Evolutionary conservation across 2,888 invertebrate species (phyloP).

Genomic region (Oeneis ivallda): DNA sequence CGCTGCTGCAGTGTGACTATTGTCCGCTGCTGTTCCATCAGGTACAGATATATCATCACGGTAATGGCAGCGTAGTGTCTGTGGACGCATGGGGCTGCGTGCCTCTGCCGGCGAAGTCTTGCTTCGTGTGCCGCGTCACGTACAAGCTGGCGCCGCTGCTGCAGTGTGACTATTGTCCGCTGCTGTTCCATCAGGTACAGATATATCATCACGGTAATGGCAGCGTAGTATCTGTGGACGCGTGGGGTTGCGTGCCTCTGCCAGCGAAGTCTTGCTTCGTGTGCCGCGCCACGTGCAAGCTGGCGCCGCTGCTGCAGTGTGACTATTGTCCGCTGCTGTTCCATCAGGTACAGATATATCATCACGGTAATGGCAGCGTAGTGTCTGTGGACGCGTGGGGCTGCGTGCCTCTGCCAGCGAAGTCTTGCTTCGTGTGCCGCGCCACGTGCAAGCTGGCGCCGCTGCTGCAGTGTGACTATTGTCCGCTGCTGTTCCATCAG

Average conservation of each 20-base stretch:
- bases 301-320: constrained; percentile 93
- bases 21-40: constrained; percentile 94
- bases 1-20: constrained; percentile 95
- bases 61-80: constrained; percentile 55
- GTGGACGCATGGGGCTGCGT: constrained; percentile 83
- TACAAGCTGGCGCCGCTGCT: constrained; percentile 92
- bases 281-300: constrained; percentile 91
- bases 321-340: constrained; percentile 95
- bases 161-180: constrained; percentile 96
- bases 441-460: constrained; percentile 92
- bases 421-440: constrained; percentile 91
- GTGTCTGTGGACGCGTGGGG: constrained; percentile 74
- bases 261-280: constrained; percentile 93
- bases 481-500: constrained; percentile 93
- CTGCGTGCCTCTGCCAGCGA: constrained; percentile 90
- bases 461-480: constrained; percentile 96
- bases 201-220: constrained; percentile 57
- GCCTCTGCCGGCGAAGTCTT: constrained; percentile 91
- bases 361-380: constrained; percentile 55
- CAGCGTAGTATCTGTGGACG: constrained; percentile 60
- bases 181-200: constrained; percentile 90
- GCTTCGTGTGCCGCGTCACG: constrained; percentile 92
- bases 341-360: constrained; percentile 88
- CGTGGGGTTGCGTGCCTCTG: constrained; percentile 86
- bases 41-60: too few species aligned